Evolutionary conservation across 2,797 vertebrate species (phyloP).

Genomic region (Coendou prehensilis): DNA sequence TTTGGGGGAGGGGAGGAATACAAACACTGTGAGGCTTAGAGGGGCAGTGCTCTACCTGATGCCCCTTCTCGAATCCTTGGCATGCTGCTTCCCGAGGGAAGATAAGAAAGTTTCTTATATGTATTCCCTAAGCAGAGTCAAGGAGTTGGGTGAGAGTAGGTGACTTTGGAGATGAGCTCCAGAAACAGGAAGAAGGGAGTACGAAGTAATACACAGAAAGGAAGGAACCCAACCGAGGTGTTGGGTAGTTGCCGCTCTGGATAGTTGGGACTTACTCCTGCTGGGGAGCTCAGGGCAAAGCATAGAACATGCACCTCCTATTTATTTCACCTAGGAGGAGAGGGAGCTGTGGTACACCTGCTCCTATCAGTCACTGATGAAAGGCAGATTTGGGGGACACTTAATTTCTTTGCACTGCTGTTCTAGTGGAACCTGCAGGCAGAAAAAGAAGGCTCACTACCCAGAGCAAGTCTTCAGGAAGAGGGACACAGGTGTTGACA

Average conservation of each 20-base stretch:
- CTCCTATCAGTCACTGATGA: rapidly evolving
- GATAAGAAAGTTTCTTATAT: neutral
- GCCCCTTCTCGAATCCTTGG: neutral
- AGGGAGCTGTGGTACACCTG: neutral
- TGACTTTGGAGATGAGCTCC: neutral
- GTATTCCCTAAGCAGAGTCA: neutral
- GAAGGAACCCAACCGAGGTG: neutral
- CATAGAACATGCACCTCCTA: rapidly evolving
- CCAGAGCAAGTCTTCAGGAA: neutral
- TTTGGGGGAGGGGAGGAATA: neutral
- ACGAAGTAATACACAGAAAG: neutral
- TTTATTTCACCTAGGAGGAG: rapidly evolving
- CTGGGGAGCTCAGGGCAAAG: neutral
- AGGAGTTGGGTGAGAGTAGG: neutral
- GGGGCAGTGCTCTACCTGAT: rapidly evolving
- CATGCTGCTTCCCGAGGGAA: neutral
- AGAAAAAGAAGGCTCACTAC: neutral
- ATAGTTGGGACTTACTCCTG: neutral
- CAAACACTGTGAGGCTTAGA: rapidly evolving
- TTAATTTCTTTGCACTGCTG: neutral
- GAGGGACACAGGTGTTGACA: neutral
- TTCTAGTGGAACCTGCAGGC: neutral
- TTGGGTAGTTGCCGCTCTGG: neutral
- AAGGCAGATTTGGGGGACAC: neutral
- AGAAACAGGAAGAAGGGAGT: neutral